Base-by-base conservation (phyloP, 2,113 vertebrate genomes). In the Uropsilus gracilis region DNA sequence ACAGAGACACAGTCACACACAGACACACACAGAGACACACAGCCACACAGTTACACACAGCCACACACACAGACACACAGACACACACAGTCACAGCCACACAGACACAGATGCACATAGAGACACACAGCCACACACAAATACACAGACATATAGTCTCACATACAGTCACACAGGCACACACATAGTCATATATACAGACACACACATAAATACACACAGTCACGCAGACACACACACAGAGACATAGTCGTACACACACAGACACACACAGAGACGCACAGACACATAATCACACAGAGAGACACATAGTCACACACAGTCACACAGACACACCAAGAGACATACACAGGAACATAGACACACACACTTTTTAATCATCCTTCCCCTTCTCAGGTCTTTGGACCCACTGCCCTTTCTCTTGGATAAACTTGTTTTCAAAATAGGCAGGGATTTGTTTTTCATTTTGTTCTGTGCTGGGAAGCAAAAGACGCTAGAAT, bases 401-500 rank as follows among this genome's bases (percentile, higher is more conserved):
- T n/a, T 76, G 2, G 24, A 32, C 50, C 13, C 6, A 39, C 92
- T 69, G 37, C 57, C 44, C 61, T 64, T 46, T 46, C 94, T 89
- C 83, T 80, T 69, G 90, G 96, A 24, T 66, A 84, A 0, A 80
- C 94, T 86, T 76, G 95, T 96, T 66, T 84, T 75, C 53, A 97
- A 94, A 93, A 39, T 16, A 24, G 46, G 46, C 46, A 6, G 4
- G 24, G 37, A 44, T 32, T 86, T 69, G 50, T 44, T 68, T 53
- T 81, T 95, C 86, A 73, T 93, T 95, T 83, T 39, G n/a, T 83
- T 97, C 63, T 61, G 48, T 30, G 81, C 72, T 81, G 63, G 57
- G 64, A 39, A 64, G 44, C 34, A 12, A 39, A 53, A 69, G 72
- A 48, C 24, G 57, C 34, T 57, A 69, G 90, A 86, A 55, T 46